Percentiles rank a stretch among this genome's conserved stretches.
phyloP scores from a whole-genome alignment of 2,797 vertebrate genomes.

The Ctenosaura bakeri region DNA sequence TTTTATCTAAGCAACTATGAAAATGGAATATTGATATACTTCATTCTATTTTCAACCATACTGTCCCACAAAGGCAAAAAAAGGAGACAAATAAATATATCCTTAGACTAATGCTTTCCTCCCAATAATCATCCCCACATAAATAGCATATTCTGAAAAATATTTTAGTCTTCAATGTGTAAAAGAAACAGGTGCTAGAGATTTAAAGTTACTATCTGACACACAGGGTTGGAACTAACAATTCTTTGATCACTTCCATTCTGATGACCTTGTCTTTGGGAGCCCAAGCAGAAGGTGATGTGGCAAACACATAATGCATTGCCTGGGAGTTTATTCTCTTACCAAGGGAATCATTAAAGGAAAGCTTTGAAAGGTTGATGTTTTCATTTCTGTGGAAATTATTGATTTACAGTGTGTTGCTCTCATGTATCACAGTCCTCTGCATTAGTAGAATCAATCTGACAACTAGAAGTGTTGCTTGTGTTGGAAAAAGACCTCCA shows the following conservation, averaged over 20 bases:
- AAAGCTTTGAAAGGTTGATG: constrained; percentile 24
- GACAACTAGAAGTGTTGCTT: constrained; percentile 9
- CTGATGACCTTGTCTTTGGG: constrained; percentile 50
- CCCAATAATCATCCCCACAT: neutral
- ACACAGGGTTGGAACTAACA: neutral
- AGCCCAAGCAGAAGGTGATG: constrained; percentile 9
- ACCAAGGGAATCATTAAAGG: constrained; percentile 34
- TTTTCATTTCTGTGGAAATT: constrained; percentile 46
- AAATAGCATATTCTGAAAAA: constrained; percentile 36
- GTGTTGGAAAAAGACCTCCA: neutral
- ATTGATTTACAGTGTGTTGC: constrained; percentile 41
- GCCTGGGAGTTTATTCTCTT: neutral
- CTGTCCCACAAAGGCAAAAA: neutral
- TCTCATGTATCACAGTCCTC: neutral
- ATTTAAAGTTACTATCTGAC: constrained; percentile 39
- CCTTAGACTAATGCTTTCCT: neutral
- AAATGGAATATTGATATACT: neutral
- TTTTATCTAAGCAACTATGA: neutral
- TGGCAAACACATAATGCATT: constrained; percentile 43
- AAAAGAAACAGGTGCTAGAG: constrained; percentile 46
- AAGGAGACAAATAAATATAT: neutral
- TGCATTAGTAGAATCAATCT: constrained; percentile 17
- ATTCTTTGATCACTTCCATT: constrained; percentile 27
- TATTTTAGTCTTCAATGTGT: constrained; percentile 22
- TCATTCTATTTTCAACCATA: neutral